Conservation (phyloP, 2,797 vertebrate genomes). For the Lacerta viridis region DNA sequence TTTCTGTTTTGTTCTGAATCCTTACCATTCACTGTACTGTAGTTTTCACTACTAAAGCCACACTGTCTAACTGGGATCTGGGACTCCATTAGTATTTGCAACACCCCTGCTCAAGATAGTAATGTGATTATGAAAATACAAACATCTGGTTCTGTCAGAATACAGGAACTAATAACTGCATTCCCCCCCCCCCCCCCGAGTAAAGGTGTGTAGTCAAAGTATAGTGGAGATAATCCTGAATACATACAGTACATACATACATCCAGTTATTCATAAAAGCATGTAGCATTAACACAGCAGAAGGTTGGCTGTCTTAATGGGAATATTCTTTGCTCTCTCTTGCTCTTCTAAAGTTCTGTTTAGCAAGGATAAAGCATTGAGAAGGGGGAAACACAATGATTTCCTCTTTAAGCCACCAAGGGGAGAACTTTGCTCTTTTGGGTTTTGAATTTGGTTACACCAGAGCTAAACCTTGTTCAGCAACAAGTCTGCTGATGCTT, state of each 20-base stretch:
- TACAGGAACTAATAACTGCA: not conserved
- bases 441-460: too few species aligned
- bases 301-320: not conserved
- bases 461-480: too few species aligned
- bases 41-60: not conserved
- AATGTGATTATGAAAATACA: not conserved
- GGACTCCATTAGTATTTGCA: not conserved
- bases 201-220: not conserved
- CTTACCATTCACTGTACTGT: not conserved
- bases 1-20: not conserved
- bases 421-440: not conserved
- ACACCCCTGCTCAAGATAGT: not conserved
- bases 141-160: not conserved
- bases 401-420: not conserved
- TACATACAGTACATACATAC: too few species aligned
- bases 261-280: too few species aligned
- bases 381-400: not conserved
- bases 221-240: not conserved
- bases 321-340: not conserved
- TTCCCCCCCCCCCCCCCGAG: not conserved
- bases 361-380: not conserved
- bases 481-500: too few species aligned
- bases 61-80: not conserved
- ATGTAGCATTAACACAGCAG: not conserved
- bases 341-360: not conserved